phyloP scores from a whole-genome alignment of 2,797 vertebrate species.

The Crocidura indochinensis region DNA sequence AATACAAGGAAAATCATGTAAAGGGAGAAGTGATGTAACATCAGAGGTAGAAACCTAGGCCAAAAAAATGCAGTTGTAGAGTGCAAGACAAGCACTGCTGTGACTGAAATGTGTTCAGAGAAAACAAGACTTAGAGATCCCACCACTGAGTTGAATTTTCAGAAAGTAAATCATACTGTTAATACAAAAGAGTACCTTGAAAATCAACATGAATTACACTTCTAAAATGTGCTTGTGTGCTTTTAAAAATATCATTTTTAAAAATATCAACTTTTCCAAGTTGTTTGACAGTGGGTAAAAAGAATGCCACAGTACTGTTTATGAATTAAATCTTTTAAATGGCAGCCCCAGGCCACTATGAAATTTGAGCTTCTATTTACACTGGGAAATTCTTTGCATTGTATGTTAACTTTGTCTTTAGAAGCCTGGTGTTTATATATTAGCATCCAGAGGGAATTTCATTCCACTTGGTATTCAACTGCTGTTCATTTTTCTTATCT shows the following conservation, averaged over 20 bases:
- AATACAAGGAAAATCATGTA: neutral
- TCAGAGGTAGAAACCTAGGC: neutral
- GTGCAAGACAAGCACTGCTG: too few relatives aligned
- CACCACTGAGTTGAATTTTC: neutral
- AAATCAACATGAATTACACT: neutral
- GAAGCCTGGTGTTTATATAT: conserved; percentile 62
- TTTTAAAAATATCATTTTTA: conserved; percentile 57
- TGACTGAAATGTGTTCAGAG: neutral
- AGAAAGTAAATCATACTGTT: neutral
- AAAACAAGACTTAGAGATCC: neutral
- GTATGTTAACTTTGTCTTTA: conserved; percentile 50
- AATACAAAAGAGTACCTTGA: neutral
- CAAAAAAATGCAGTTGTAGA: too few relatives aligned
- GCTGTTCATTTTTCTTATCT: conserved; percentile 64
- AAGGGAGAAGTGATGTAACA: neutral
- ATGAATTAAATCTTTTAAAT: conserved; percentile 59
- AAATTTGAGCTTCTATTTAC: conserved; percentile 76
- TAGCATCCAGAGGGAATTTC: conserved; percentile 36
- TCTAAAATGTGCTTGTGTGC: conserved; percentile 37
- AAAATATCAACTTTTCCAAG: neutral
- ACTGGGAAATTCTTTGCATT: conserved; percentile 40
- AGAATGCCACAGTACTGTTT: conserved; percentile 28
- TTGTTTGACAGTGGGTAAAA: conserved; percentile 60
- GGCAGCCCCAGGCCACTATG: conserved; percentile 30
- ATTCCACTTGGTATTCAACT: conserved; percentile 17